Evolutionary conservation across 2,888 invertebrate genomes (phyloP).

Genomic region (Carabus problematicus): DNA sequence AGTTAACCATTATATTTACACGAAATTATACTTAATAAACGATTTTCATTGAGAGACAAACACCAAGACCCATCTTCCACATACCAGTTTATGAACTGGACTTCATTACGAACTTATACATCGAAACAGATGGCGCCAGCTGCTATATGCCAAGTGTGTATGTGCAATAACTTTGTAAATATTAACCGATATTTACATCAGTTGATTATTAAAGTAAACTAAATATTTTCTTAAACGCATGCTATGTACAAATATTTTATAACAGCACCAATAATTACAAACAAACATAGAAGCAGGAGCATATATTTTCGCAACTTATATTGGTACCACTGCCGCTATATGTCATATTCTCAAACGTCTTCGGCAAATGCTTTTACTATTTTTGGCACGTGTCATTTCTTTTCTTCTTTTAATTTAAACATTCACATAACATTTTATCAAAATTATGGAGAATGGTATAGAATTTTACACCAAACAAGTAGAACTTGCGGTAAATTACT

Average conservation of each 20-base stretch:
- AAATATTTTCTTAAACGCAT: too few relatives aligned
- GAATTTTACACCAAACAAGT: constrained; percentile 38
- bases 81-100: constrained; percentile 40
- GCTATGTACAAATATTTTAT: too few relatives aligned
- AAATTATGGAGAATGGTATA: constrained; percentile 31
- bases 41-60: constrained; percentile 35
- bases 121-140: constrained; percentile 26
- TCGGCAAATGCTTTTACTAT: constrained; percentile 6
- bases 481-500: constrained; percentile 43
- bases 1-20: constrained; percentile 33
- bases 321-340: constrained; percentile 1
- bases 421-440: constrained; percentile 23
- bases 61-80: constrained; percentile 38
- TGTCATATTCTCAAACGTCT: constrained; percentile 9
- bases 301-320: background rate
- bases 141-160: background rate
- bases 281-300: too few relatives aligned
- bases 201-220: too few relatives aligned
- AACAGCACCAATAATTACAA: too few relatives aligned
- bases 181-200: too few relatives aligned
- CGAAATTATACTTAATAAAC: constrained; percentile 27
- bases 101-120: constrained; percentile 25
- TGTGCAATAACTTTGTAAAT: too few relatives aligned
- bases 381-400: constrained; percentile 35
- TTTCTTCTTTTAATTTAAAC: constrained; percentile 14